Evolutionary conservation across 2,113 vertebrate genomes (phyloP).

Genomic region (Anser brachyrhynchus): DNA sequence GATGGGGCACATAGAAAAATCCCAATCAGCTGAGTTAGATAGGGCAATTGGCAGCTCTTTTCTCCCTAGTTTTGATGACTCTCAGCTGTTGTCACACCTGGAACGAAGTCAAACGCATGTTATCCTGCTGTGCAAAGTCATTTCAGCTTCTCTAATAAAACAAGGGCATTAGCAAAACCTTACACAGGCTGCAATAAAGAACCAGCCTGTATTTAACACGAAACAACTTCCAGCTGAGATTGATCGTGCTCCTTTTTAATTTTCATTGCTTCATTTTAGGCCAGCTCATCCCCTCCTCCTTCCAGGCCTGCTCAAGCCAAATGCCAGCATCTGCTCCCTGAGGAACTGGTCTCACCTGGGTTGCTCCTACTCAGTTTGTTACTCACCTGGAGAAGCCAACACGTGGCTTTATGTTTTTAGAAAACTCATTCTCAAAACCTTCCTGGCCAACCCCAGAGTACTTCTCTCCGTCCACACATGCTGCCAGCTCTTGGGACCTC

Average conservation of each 20-base stretch:
- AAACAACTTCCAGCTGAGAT: background rate
- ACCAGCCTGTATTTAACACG: background rate
- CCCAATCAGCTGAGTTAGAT: background rate
- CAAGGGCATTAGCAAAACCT: background rate
- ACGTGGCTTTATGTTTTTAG: background rate
- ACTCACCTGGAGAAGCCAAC: background rate
- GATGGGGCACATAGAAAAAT: background rate
- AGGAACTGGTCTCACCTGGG: background rate
- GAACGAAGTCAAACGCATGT: conserved; percentile 27
- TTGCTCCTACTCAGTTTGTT: background rate
- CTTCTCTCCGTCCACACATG: background rate
- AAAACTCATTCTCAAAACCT: background rate
- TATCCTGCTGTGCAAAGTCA: background rate
- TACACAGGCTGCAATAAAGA: background rate
- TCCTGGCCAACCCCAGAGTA: background rate
- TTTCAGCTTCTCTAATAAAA: background rate
- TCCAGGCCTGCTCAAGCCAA: background rate
- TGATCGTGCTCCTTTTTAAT: rapidly evolving
- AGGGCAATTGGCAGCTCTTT: background rate
- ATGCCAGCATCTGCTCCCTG: rapidly evolving
- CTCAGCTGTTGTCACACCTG: conserved; percentile 14
- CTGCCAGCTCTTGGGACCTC: background rate
- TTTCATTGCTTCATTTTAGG: background rate
- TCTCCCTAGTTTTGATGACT: background rate
- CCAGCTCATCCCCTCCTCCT: background rate